Evolutionary conservation across 2,888 invertebrate species (phyloP).

Genomic region (Coleophora deauratella): DNA sequence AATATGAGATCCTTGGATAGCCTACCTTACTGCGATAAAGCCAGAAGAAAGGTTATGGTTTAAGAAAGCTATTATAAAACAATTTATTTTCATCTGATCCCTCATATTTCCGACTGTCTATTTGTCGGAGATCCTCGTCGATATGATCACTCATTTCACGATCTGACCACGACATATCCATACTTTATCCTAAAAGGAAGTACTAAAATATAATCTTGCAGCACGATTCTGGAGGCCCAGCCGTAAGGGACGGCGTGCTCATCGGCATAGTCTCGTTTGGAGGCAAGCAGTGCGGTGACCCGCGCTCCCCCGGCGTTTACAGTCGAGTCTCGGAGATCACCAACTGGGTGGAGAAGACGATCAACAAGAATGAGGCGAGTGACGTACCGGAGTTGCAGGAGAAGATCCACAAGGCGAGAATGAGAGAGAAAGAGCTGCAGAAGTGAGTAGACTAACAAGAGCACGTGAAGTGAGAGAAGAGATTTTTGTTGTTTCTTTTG

Average conservation of each 20-base stretch:
- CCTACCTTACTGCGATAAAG: too few relatives aligned
- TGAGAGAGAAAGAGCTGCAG: conserved; percentile 45
- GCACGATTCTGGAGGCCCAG: conserved; percentile 65
- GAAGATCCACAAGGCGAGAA: conserved; percentile 50
- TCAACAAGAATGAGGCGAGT: conserved; percentile 43
- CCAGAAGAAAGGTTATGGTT: too few relatives aligned
- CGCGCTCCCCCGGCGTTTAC: conserved; percentile 61
- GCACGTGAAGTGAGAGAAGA: too few relatives aligned
- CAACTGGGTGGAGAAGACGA: conserved; percentile 50
- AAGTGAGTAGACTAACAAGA: conserved; percentile 31
- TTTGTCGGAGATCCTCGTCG: too few relatives aligned
- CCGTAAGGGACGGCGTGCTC: conserved; percentile 55
- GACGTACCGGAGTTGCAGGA: conserved; percentile 37
- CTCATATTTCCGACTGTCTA: too few relatives aligned
- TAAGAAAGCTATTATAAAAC: too few relatives aligned
- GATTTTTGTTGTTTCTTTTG: too few relatives aligned
- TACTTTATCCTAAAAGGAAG: not conserved
- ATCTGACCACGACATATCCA: too few relatives aligned
- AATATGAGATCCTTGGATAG: too few relatives aligned
- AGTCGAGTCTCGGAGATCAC: conserved; percentile 51
- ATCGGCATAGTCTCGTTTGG: conserved; percentile 61
- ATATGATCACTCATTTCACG: too few relatives aligned
- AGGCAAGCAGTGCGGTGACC: conserved; percentile 62
- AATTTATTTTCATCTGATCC: too few relatives aligned
- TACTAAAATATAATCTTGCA: conserved; percentile 14